Evolutionary conservation across 1,140 invertebrate genomes (phyloP).

Genomic region (Ips nitidus): DNA sequence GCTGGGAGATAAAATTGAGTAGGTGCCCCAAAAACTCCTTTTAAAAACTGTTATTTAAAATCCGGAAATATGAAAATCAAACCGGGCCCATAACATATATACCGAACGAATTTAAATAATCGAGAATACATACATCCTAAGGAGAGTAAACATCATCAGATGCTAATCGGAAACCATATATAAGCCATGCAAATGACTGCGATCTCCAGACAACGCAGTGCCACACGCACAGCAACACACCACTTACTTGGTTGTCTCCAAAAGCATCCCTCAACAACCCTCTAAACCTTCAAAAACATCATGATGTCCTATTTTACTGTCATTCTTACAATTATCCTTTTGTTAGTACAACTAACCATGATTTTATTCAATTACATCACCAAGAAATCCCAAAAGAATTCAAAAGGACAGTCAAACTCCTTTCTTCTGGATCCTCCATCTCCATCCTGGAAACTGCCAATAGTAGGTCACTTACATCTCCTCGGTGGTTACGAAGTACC

Average conservation of each 20-base stretch:
- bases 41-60: too few relatives aligned
- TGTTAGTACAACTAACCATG: constrained; percentile 12
- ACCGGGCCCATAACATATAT: not conserved
- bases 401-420: not conserved
- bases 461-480: constrained; percentile 63
- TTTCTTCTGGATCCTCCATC: not conserved
- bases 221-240: constrained; percentile 6
- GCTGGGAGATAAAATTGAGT: too few relatives aligned
- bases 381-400: not conserved
- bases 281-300: not conserved
- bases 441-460: constrained; percentile 58
- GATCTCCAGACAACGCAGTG: constrained; percentile 26
- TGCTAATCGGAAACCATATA: constrained; percentile 23
- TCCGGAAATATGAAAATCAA: too few relatives aligned
- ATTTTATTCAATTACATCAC: not conserved
- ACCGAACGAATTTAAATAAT: constrained; percentile 17
- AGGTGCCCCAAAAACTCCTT: too few relatives aligned
- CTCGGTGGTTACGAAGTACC: constrained; percentile 63
- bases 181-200: constrained; percentile 7
- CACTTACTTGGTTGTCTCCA: constrained; percentile 24
- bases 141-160: constrained; percentile 13
- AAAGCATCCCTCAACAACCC: constrained; percentile 8
- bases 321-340: constrained; percentile 8
- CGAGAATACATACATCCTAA: constrained; percentile 28
- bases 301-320: constrained; percentile 16